Base-by-base conservation (phyloP, 1,140 invertebrate species). In the Pseudomyrmex pallidus region DNA sequence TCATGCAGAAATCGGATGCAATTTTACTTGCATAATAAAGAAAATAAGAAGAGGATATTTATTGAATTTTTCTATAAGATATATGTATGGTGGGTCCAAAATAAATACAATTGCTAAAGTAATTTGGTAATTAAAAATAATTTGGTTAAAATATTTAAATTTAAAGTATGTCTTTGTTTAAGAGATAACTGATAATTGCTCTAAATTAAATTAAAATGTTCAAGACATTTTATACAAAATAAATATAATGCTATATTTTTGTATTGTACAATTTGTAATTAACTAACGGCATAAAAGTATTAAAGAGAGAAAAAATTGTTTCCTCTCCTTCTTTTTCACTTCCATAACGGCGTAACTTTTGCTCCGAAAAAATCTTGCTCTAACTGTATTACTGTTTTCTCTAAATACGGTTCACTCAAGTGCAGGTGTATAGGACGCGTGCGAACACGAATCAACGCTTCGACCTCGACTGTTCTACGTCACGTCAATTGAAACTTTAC, bases 401-500 rank as follows among this genome's bases (percentile, higher is more conserved):
- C 48, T 66, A 54, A 77, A 67, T 77, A 66, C 52, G 22, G 50
- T 35, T 66, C 62, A 20, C 35, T 9, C 12, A 13, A 4, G 25
- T 1, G 63, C 20, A 22, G 20, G 63, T 4, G n/a, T 17, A 9
- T 12, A 59, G 9, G 9, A 20, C n/a, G 17, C 9, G n/a, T 59
- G 10, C 12, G 66, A 15, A 54, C 57, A 20, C 44, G 20, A 80
- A 70, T 80, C 66, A 56, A 57, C 56, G 35, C 20, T 78, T 70
- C n/a, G 76, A 80, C 76, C 76, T 80, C 76, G 76, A 80, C 66
- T 59, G 72, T 25, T 44, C 20, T 59, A 80, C 76, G 76, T 80
- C 76, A 80, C 12, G n/a, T 15, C 44, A 80, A 80, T 80, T 54
- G 76, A 80, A 80, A 80, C 76, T 80, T 78, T 70, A 78, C 50